Conservation (phyloP, 2,797 vertebrate genomes). For the Epinephelus malabaricus region DNA sequence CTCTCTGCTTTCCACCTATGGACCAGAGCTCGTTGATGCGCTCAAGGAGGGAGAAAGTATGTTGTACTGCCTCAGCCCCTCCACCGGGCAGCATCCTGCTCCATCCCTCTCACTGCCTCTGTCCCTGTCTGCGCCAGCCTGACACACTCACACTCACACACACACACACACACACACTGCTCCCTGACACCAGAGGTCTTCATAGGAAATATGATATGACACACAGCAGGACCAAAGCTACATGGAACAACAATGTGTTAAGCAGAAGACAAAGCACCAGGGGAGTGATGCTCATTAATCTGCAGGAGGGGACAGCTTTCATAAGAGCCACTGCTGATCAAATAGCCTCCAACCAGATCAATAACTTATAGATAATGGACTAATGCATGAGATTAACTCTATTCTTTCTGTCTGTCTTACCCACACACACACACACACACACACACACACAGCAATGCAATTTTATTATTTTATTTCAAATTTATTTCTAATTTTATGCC, state of each 20-base stretch:
- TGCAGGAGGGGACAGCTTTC: not conserved
- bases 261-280: not conserved
- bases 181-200: conserved; percentile 55
- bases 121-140: conserved; percentile 52
- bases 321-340: conserved; percentile 8
- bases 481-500: not conserved
- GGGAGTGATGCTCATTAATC: not conserved
- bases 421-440: not conserved
- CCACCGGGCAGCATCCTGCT: conserved; percentile 70
- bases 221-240: conserved; percentile 11
- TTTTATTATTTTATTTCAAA: not conserved
- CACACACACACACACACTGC: conserved; percentile 28
- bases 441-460: too few species aligned
- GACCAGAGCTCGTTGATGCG: conserved; percentile 63
- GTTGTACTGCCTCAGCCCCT: conserved; percentile 66
- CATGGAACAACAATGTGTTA: not conserved
- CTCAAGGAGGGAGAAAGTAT: conserved; percentile 70
- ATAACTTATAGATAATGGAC: conserved; percentile 12
- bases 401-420: conserved; percentile 19
- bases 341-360: conserved; percentile 8
- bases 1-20: conserved; percentile 57
- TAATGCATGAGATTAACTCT: not conserved
- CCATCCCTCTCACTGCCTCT: conserved; percentile 50
- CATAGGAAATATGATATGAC: conserved; percentile 15
- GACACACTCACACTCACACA: conserved; percentile 24